phyloP scores from a whole-genome alignment of 2,113 vertebrate genomes.

The Nanger granti region DNA sequence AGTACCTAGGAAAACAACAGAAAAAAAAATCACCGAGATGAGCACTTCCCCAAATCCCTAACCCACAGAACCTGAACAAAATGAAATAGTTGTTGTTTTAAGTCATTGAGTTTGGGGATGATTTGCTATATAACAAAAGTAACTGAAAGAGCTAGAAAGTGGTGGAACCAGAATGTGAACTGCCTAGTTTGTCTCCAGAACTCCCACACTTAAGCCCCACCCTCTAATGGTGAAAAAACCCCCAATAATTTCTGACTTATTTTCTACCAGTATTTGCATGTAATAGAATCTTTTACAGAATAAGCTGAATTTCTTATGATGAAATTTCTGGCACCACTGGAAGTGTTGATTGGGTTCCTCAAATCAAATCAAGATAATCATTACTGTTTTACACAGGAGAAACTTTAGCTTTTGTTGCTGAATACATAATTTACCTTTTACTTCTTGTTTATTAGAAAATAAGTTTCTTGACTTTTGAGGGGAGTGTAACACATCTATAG shows the following conservation, averaged over 20 bases:
- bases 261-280: not conserved
- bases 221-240: not conserved
- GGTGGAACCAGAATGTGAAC: not conserved
- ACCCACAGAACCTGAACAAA: not conserved
- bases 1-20: not conserved
- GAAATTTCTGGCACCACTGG: not conserved
- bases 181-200: not conserved
- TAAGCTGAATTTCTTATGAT: not conserved
- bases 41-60: not conserved
- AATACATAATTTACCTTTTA: not conserved
- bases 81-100: not conserved
- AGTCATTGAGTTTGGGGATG: not conserved
- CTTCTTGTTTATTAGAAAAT: not conserved
- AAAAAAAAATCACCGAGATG: not conserved
- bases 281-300: not conserved
- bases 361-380: not conserved
- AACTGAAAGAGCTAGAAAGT: not conserved
- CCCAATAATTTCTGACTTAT: not conserved
- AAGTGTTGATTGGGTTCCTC: not conserved
- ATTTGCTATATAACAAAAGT: not conserved
- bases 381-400: not conserved
- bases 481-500: not conserved
- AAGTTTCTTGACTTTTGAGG: not conserved
- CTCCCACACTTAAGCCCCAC: not conserved
- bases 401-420: not conserved